Evolutionary conservation across 2,113 vertebrate species (phyloP).

Genomic region (Nesogale talazaci): DNA sequence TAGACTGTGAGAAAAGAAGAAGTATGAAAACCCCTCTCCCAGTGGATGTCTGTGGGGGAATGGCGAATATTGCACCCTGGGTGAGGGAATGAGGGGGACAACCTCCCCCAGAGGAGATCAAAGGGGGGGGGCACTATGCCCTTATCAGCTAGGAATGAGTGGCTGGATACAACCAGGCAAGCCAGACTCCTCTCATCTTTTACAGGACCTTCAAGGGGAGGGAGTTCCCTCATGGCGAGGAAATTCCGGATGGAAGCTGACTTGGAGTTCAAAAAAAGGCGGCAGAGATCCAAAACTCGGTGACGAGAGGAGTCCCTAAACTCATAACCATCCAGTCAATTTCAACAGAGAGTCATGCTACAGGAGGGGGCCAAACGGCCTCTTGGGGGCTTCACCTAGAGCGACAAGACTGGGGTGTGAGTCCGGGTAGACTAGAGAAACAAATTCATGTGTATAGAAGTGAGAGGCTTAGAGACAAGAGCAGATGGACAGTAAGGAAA

Average conservation of each 20-base stretch:
- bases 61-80: neutral
- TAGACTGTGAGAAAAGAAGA: conserved; percentile 69
- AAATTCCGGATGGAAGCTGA: neutral
- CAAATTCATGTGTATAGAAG: too few relatives aligned
- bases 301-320: too few relatives aligned
- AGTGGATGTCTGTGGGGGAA: neutral
- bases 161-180: neutral
- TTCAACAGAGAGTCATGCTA: too few relatives aligned
- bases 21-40: neutral
- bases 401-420: too few relatives aligned
- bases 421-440: too few relatives aligned
- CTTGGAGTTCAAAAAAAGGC: neutral
- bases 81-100: neutral
- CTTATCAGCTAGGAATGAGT: conserved; percentile 16
- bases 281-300: too few relatives aligned
- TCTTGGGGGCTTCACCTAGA: too few relatives aligned
- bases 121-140: conserved; percentile 10
- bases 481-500: too few relatives aligned
- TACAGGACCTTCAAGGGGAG: neutral
- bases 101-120: neutral
- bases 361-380: too few relatives aligned
- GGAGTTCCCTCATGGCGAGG: neutral
- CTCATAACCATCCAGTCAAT: too few relatives aligned
- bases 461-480: too few relatives aligned
- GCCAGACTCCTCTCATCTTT: neutral